Base-by-base conservation (phyloP, 2,888 invertebrate species). In the Volucella inflata region DNA sequence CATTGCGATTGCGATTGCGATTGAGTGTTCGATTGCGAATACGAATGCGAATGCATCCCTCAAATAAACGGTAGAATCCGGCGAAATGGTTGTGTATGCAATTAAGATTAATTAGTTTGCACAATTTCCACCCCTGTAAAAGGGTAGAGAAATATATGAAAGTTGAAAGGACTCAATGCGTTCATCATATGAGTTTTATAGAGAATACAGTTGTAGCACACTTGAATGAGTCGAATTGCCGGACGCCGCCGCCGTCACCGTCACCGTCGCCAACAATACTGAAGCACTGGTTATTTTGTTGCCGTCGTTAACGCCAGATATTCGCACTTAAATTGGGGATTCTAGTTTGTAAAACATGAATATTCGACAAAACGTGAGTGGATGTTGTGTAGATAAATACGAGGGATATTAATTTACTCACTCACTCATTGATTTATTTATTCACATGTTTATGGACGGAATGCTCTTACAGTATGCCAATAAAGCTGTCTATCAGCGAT, bases 51-150 rank as follows among this genome's bases (percentile, higher is more conserved):
- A 8, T 44, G 42, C 60, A 53, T 53, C 53, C 53, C 53, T 62
- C 44, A 30, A 48, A 38, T 10, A 17, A 48, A 14, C 3, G 50
- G 11, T 10, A 16, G 51, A 40, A 46, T 64, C 16, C 36, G 48
- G 3, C 36, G 14, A 64, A 53, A 44, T 30, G 44, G 21, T 53
- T 36, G 42, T 59, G 14, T 38, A 62, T 30, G 48, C 68, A 75
- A 50, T 62, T 68, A 21, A 53, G 55, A 68, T 48, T 75, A 75
- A 75, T 80, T 75, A 80, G 50, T 75, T 75, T 48, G 50, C 38
- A 59, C 40, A 48, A 46, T 38, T 30, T 70, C 16, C 40, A 46
- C 46, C 21, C 21, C 16, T 46, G 12, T 9, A 30, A 36, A 53
- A 36, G 36, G 62, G 60, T 12, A 48, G 3, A 40, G 30, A 0